Evolutionary conservation across 2,113 vertebrate genomes (phyloP), one percentile per base, ranked within the genome.

Genomic region (Indicator indicator): DNA sequence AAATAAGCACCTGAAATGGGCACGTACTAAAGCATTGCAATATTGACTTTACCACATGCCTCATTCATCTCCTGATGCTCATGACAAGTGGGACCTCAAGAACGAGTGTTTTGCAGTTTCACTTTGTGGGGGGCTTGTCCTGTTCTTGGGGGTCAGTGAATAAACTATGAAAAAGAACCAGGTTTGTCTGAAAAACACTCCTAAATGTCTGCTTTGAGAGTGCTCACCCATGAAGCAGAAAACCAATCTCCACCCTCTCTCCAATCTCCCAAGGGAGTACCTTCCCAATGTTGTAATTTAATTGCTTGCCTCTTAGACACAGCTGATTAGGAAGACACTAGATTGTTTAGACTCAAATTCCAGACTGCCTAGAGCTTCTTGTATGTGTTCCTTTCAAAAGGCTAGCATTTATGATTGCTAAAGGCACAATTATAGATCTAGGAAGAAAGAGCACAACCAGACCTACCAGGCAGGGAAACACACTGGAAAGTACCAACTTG

Each of bases 221-320:
- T 67, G 32, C 3, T 88, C 16, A 44, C 20, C 18, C 32, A 26
- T 48, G 42, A 74, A 59, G 48, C 4, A 54, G 38, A 86, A 91
- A 94, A 59, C 0, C 50, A 67, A 24, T 16, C 67, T 55, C 74
- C 44, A 20, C 21, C 20, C 21, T 75, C 44, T 79, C 64, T 52
- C 24, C 60, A 89, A 42, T 15, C 18, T 83, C 90, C 56, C 79
- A 77, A 23, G 36, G 54, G 64, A 80, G 19, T 46, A 83, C 56
- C 56, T 96, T 76, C 12, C 48, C 42, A 32, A 12, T 0, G 0
- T 71, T 73, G 26, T 32, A 88, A 90, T 80, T 96, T 83, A 90
- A 86, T 90, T 95, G 70, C 52, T 94, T 82, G 13, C 67, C 74
- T 94, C 70, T 94, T 92, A 95, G 89, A 89, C 77, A 90, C 67